Evolutionary conservation across 1,140 invertebrate genomes (phyloP).

Genomic region (Goniozus legneri): DNA sequence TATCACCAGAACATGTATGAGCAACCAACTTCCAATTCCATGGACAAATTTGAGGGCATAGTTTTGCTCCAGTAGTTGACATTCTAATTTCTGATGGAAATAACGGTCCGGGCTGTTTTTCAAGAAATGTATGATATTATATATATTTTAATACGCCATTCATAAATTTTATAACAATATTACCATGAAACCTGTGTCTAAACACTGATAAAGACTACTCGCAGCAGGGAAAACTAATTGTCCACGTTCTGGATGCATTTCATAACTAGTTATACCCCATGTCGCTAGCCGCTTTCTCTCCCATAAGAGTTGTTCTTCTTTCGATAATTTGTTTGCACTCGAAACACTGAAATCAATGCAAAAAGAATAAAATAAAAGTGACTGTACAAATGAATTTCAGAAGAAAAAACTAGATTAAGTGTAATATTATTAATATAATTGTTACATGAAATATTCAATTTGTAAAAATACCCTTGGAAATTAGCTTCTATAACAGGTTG

Average conservation of each 20-base stretch:
- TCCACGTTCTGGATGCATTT: slow-evolving; percentile 75
- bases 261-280: slow-evolving; percentile 93
- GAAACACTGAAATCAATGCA: slow-evolving; percentile 36
- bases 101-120: slow-evolving; percentile 61
- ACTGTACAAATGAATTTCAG: neutral
- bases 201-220: slow-evolving; percentile 77
- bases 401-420: neutral
- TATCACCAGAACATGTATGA: slow-evolving; percentile 85
- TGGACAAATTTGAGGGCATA: slow-evolving; percentile 91
- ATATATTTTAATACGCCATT: neutral
- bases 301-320: slow-evolving; percentile 86
- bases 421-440: too few relatives aligned
- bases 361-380: slow-evolving; percentile 2
- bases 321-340: slow-evolving; percentile 60
- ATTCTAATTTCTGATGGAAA: slow-evolving; percentile 70
- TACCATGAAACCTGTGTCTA: slow-evolving; percentile 70
- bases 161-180: slow-evolving; percentile 7
- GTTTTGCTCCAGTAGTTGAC: slow-evolving; percentile 65
- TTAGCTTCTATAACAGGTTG: slow-evolving; percentile 69
- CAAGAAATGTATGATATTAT: slow-evolving; percentile 3
- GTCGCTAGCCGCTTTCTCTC: slow-evolving; percentile 86
- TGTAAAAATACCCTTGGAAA: slow-evolving; percentile 59
- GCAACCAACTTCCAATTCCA: slow-evolving; percentile 81
- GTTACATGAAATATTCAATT: too few relatives aligned
- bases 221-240: slow-evolving; percentile 88